phyloP scores from a whole-genome alignment of 2,888 invertebrate genomes.

The Argyresthia albistria region DNA sequence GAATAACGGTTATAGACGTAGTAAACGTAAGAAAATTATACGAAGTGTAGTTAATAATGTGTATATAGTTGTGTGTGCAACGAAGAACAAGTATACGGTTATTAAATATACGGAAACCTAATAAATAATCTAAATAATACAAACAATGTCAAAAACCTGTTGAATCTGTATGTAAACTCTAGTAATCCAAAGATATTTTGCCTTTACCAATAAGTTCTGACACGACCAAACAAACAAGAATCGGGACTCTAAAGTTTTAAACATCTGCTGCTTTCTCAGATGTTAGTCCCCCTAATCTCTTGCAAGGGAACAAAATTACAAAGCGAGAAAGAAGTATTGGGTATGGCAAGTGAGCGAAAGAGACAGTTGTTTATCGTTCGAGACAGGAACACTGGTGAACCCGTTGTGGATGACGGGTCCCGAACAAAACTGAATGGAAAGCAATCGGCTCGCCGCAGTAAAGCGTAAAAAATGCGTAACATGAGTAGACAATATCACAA shows the following conservation, averaged over 20 bases:
- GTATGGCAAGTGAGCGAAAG: conserved; percentile 16
- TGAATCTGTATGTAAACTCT: background rate
- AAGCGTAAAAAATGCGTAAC: background rate
- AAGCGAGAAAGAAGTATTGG: conserved; percentile 25
- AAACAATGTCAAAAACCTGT: too few relatives aligned
- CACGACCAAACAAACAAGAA: conserved; percentile 16
- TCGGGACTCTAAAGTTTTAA: conserved; percentile 28
- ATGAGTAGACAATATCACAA: too few relatives aligned
- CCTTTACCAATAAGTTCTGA: background rate
- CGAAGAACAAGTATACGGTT: too few relatives aligned
- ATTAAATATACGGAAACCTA: too few relatives aligned
- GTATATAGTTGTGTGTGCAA: too few relatives aligned
- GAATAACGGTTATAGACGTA: too few relatives aligned
- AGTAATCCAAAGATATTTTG: background rate
- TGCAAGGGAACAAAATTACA: conserved; percentile 48
- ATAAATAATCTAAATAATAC: too few relatives aligned
- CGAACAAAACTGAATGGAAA: conserved; percentile 63
- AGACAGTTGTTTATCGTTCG: conserved; percentile 18
- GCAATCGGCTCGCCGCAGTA: conserved; percentile 30
- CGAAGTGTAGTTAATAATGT: too few relatives aligned
- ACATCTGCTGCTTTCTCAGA: conserved; percentile 69
- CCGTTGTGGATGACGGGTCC: conserved; percentile 62
- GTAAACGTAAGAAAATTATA: too few relatives aligned
- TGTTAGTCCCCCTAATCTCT: conserved; percentile 64
- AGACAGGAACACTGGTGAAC: conserved; percentile 63